Percentiles rank a stretch among this genome's conserved stretches.
Evolutionary conservation across 1,140 invertebrate species (phyloP).

Genomic region (Steinernema feltiae): DNA sequence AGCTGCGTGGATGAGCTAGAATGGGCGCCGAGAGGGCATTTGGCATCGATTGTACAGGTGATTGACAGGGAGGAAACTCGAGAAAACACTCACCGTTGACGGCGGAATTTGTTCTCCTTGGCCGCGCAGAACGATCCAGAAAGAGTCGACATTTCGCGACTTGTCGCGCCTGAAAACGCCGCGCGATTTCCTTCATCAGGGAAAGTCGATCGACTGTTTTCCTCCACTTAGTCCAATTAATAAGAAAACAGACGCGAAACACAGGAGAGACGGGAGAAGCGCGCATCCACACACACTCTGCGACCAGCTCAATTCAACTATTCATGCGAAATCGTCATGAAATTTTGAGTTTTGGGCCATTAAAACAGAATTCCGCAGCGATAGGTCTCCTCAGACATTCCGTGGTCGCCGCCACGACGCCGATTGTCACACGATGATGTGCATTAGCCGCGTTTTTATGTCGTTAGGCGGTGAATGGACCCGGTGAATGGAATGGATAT

Average conservation of each 20-base stretch:
- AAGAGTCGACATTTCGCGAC: background rate
- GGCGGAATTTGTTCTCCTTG: background rate
- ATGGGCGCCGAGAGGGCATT: no score
- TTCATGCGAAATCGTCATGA: background rate
- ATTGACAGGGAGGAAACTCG: background rate
- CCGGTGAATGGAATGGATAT: background rate
- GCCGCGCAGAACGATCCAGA: background rate
- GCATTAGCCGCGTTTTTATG: background rate
- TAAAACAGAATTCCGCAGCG: background rate
- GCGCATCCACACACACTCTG: background rate
- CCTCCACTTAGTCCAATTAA: constrained; percentile 2
- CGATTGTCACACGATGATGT: background rate
- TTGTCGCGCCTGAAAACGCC: background rate
- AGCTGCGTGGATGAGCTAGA: no score
- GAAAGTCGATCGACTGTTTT: background rate
- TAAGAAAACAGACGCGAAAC: background rate
- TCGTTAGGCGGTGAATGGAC: background rate
- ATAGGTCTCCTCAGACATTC: background rate
- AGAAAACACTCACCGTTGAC: background rate
- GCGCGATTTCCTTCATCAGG: background rate
- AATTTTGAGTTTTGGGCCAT: background rate
- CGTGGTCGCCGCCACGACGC: background rate
- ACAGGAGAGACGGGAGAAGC: background rate
- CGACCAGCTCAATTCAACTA: background rate
- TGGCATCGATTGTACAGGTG: no score